Evolutionary conservation across 2,113 vertebrate species (phyloP).

Genomic region (Climacteris rufus): DNA sequence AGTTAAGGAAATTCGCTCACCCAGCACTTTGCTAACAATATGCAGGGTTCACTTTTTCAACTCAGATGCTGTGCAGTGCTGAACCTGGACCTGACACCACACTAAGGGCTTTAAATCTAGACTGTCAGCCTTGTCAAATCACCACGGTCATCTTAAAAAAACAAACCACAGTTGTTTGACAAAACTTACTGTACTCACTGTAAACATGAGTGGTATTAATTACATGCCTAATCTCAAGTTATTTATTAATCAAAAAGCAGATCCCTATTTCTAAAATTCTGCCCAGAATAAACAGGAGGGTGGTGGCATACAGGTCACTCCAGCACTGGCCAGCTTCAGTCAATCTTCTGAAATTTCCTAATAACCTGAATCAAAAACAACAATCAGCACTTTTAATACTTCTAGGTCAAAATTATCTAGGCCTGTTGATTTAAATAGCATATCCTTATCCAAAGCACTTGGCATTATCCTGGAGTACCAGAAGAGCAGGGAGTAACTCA

Average conservation of each 20-base stretch:
- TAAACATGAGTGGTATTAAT: background rate
- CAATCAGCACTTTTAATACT: background rate
- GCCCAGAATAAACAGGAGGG: background rate
- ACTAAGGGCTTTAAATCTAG: background rate
- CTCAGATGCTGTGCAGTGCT: background rate
- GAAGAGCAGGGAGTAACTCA: background rate
- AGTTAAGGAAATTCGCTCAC: accelerated
- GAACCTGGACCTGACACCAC: background rate
- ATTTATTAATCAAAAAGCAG: background rate
- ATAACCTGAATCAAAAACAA: background rate
- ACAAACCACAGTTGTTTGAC: background rate
- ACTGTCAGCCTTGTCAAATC: background rate
- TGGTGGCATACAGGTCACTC: background rate
- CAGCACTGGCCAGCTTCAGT: background rate
- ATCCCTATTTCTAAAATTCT: background rate
- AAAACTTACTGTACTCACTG: background rate
- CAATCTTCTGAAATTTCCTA: background rate
- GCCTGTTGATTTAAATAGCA: background rate
- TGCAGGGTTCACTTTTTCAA: background rate
- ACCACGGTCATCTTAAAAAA: background rate
- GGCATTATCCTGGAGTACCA: background rate
- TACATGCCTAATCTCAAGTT: background rate
- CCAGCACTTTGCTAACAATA: background rate
- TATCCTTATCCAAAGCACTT: background rate
- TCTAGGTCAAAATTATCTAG: background rate